phyloP scores from a whole-genome alignment of 2,888 invertebrate genomes.

The Eupsilia transversa region DNA sequence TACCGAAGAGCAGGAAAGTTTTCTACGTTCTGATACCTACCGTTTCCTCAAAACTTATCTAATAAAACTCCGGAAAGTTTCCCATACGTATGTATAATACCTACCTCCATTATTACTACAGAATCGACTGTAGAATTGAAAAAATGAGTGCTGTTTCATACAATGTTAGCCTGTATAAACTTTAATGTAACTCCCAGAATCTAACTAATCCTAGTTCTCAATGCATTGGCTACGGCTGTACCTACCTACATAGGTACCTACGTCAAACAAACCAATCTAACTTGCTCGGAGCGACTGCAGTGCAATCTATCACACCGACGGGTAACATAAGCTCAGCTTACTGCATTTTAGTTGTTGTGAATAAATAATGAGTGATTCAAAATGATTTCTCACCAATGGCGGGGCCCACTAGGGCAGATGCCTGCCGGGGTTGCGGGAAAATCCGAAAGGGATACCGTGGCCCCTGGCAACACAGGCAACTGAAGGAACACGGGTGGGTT shows the following conservation, averaged over 20 bases:
- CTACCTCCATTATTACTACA: too few species aligned
- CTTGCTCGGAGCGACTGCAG: slow-evolving; percentile 61
- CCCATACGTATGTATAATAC: neutral
- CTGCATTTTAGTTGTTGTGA: neutral
- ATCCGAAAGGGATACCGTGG: too few species aligned
- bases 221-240: slow-evolving; percentile 26
- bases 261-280: slow-evolving; percentile 72
- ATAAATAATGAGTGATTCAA: neutral
- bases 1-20: neutral
- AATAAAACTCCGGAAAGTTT: neutral
- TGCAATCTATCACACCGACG: slow-evolving; percentile 58
- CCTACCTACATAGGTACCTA: slow-evolving; percentile 4
- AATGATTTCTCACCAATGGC: neutral
- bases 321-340: slow-evolving; percentile 20
- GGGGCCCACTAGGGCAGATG: too few species aligned
- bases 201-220: slow-evolving; percentile 52
- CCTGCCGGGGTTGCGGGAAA: too few species aligned
- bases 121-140: neutral
- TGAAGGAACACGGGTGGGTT: too few species aligned
- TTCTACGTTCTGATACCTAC: neutral
- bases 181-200: slow-evolving; percentile 17
- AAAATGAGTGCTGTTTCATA: neutral
- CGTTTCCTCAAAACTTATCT: slow-evolving; percentile 14
- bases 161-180: neutral
- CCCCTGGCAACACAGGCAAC: too few species aligned